Conservation (phyloP, 2,888 invertebrate genomes). For the Oscheius sp. region DNA sequence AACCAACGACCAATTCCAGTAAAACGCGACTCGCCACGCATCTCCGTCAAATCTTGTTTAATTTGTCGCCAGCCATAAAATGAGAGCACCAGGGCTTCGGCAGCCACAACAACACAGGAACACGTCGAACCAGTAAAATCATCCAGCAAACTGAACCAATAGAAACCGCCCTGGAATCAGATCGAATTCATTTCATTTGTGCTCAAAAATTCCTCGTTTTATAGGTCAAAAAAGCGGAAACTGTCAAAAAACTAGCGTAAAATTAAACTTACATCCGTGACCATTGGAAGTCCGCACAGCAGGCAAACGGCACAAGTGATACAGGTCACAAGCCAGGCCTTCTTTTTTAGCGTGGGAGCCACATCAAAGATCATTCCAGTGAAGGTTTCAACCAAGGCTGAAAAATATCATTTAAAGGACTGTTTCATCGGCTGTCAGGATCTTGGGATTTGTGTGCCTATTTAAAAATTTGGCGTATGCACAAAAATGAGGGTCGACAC, state of each 20-base stretch:
- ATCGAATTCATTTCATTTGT: no score
- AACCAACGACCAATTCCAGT: constrained; percentile 14
- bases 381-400: constrained; percentile 31
- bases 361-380: constrained; percentile 51
- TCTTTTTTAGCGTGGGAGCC: constrained; percentile 49
- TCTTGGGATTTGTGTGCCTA: no score
- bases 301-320: constrained; percentile 54
- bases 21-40: constrained; percentile 15
- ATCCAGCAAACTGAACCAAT: constrained; percentile 31
- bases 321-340: constrained; percentile 50
- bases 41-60: constrained; percentile 22
- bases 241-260: no score
- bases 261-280: not conserved
- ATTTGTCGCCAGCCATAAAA: constrained; percentile 16
- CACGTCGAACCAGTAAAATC: constrained; percentile 30
- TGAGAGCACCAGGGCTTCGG: constrained; percentile 8
- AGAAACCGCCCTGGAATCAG: constrained; percentile 25
- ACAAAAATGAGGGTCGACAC: no score
- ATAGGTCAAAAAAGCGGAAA: not conserved
- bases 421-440: no score
- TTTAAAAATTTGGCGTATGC: no score
- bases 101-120: constrained; percentile 5
- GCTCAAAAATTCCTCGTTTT: no score
- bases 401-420: no score
- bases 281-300: constrained; percentile 43